Evolutionary conservation across 2,888 invertebrate genomes (phyloP).

Genomic region (Xylota segnis): DNA sequence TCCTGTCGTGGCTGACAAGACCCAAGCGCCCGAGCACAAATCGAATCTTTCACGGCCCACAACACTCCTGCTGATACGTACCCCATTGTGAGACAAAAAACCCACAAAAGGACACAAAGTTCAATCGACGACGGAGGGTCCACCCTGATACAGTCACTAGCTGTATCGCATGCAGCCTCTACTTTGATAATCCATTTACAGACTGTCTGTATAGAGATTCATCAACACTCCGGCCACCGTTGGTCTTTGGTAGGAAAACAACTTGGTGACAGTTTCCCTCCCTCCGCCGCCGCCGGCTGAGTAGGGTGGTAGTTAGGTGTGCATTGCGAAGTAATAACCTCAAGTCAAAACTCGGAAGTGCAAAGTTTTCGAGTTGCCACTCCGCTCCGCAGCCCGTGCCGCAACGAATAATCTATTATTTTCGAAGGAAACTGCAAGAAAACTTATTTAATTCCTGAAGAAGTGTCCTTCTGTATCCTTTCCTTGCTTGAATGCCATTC

Average conservation of each 20-base stretch:
- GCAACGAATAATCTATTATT: conserved; percentile 44
- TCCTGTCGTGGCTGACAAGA: conserved; percentile 56
- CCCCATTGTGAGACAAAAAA: conserved; percentile 19
- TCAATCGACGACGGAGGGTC: conserved; percentile 50
- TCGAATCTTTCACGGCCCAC: conserved; percentile 49
- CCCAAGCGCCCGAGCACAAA: conserved; percentile 35
- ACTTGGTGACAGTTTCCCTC: conserved; percentile 7
- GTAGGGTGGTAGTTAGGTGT: conserved; percentile 23
- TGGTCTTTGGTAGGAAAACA: conserved; percentile 8
- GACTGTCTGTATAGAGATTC: conserved; percentile 40
- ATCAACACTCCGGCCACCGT: conserved; percentile 28
- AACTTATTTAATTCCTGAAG: conserved; percentile 55
- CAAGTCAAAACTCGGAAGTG: conserved; percentile 58
- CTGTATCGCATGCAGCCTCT: conserved; percentile 12
- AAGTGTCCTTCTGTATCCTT: conserved; percentile 20
- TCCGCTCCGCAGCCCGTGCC: background rate
- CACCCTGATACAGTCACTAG: background rate
- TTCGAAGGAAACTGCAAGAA: conserved; percentile 19
- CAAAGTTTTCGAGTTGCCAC: conserved; percentile 33
- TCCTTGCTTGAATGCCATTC: conserved; percentile 26
- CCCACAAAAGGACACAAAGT: conserved; percentile 58
- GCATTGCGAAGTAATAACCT: conserved; percentile 47
- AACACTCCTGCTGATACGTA: conserved; percentile 3
- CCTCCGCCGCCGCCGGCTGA: too few relatives aligned
- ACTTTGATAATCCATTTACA: conserved; percentile 53